Conservation (phyloP, 2,797 vertebrate species). For the Alcedo quadribrachys region DNA sequence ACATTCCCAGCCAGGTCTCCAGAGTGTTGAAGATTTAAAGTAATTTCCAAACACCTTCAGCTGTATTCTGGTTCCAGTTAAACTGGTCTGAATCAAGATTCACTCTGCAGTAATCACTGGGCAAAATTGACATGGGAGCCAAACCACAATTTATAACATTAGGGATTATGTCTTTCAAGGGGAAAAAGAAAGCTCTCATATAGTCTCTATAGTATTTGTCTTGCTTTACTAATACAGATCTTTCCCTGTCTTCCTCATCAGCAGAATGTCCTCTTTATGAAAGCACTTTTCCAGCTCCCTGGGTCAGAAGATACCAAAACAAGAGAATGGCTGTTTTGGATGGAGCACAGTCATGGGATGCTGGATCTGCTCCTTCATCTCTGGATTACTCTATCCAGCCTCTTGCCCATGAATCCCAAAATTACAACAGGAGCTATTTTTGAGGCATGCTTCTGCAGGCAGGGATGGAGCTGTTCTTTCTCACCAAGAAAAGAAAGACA, state of each 20-base stretch:
- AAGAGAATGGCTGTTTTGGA: accelerated
- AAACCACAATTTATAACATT: constrained; percentile 40
- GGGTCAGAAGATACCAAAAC: not conserved
- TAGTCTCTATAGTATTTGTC: not conserved
- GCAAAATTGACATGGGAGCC: not conserved
- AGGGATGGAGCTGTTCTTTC: not conserved
- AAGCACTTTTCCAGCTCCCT: not conserved
- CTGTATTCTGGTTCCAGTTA: constrained; percentile 14
- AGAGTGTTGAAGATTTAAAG: constrained; percentile 34
- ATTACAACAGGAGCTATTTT: not conserved
- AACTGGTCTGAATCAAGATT: not conserved
- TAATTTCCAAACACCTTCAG: constrained; percentile 52
- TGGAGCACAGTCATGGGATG: too few relatives aligned
- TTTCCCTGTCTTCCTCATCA: not conserved
- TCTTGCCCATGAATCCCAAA: not conserved
- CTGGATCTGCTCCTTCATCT: not conserved
- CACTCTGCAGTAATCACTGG: not conserved
- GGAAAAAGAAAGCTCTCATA: not conserved
- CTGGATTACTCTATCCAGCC: not conserved
- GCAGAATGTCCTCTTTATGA: not conserved
- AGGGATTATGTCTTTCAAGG: constrained; percentile 23
- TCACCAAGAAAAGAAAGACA: not conserved
- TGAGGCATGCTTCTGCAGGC: not conserved
- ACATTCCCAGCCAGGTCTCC: constrained; percentile 52
- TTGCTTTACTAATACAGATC: not conserved